Evolutionary conservation across 2,113 vertebrate genomes (phyloP).

Genomic region (Cairina moschata): DNA sequence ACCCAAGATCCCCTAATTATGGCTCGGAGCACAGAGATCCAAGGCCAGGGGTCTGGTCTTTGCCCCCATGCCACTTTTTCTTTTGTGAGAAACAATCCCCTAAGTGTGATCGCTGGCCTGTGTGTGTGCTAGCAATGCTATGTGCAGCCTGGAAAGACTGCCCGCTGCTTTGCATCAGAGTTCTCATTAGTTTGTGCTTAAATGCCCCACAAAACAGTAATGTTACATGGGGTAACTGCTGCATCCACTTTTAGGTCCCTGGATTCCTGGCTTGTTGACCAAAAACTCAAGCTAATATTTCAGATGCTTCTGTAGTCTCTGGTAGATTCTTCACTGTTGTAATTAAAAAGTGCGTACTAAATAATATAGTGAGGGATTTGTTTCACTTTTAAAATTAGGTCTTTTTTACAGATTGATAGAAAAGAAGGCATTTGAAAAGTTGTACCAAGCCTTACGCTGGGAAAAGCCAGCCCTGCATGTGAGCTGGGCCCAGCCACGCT

Average conservation of each 20-base stretch:
- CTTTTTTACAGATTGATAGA: not conserved
- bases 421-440: not conserved
- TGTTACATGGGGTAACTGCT: not conserved
- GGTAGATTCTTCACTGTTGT: not conserved
- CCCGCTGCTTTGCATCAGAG: not conserved
- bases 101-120: slow-evolving; percentile 4
- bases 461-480: not conserved
- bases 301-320: not conserved
- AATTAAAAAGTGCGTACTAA: not conserved
- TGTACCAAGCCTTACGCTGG: not conserved
- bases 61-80: not conserved
- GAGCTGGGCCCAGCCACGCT: fast-evolving
- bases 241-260: not conserved
- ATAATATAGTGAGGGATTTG: not conserved
- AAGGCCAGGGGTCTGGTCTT: not conserved
- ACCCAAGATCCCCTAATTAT: slow-evolving; percentile 53
- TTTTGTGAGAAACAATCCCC: not conserved
- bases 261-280: not conserved
- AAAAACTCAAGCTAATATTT: not conserved
- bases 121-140: slow-evolving; percentile 7
- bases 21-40: not conserved
- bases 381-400: not conserved
- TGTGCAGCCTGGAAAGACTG: not conserved
- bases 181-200: not conserved
- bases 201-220: not conserved